Base-by-base conservation (phyloP, 2,888 invertebrate genomes). In the Tiphia femorata region DNA sequence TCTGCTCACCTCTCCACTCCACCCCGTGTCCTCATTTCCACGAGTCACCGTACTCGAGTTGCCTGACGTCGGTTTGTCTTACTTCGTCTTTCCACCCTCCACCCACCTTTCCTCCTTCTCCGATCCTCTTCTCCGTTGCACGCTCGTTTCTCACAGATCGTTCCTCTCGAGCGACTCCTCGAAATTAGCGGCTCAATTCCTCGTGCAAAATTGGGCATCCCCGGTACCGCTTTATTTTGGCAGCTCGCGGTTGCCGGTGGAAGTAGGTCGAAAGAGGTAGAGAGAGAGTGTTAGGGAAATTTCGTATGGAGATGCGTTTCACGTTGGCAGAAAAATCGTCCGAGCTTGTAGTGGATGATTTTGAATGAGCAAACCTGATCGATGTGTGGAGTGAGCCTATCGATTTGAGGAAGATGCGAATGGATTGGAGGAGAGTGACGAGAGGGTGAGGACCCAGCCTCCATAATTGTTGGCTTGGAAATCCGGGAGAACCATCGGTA, bases 21-120 rank as follows among this genome's bases (percentile, higher is more conserved):
- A 40, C 44, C 27, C 44, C 56, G 50, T 51, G 44, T 49, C 49
- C 35, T 25, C 50, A 44, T 62, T 52, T 46, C 29, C 55, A 38
- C 43, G 47, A 19, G 21, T 16, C 27, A 12, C 12, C 30, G 35
- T 33, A 21, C 19, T 42, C 46, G 51, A 54, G 48, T 33, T 25
- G 10, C 46, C 49, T 50, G 57, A 59, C 55, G 52, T 58, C 62
- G 43, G 59, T 69, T 69, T 69, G 63, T 64, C 64, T 61, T 49
- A 52, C 50, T 63, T 54, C 59, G 50, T 64, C 56, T 62, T 49
- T n/a, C n/a, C n/a, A n/a, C n/a, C n/a, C n/a, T n/a, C n/a, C n/a
- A n/a, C n/a, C n/a, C n/a, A n/a, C n/a, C n/a, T 30, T 6, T 40
- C 47, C 14, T 21, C 30, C 7, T 19, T 21, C 2, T 4, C 20